Percentiles rank a stretch among this genome's conserved stretches.
phyloP scores from a whole-genome alignment of 2,888 invertebrate genomes.

The Isoperla grammatica region DNA sequence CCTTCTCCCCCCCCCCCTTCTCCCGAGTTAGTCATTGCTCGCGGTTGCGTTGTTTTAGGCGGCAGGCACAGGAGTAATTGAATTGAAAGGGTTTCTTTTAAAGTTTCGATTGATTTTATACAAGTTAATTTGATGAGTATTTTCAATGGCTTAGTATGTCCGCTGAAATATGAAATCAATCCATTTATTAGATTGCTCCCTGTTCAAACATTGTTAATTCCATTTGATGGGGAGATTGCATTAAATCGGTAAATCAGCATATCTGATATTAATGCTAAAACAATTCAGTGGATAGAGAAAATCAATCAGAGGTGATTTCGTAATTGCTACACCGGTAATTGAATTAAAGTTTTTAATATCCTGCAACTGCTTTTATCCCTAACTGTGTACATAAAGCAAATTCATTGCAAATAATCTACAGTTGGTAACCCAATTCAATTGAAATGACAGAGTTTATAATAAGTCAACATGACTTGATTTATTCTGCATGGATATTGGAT shows the following conservation, averaged over 20 bases:
- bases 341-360: not conserved
- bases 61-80: too few species aligned
- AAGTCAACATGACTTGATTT: not conserved
- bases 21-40: too few species aligned
- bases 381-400: too few species aligned
- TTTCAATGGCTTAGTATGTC: not conserved
- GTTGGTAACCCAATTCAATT: too few species aligned
- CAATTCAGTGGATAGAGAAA: not conserved
- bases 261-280: conserved; percentile 8
- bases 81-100: too few species aligned
- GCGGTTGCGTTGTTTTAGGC: too few species aligned
- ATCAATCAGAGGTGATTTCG: conserved; percentile 3
- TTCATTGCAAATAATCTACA: too few species aligned
- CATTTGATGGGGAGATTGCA: not conserved
- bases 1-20: too few species aligned
- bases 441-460: not conserved
- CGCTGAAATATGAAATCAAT: not conserved
- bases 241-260: conserved; percentile 8
- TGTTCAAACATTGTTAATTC: conserved; percentile 9
- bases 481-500: too few species aligned
- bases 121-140: conserved; percentile 3
- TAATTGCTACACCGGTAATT: not conserved
- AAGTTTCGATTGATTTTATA: too few species aligned
- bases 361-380: not conserved
- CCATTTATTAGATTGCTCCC: conserved; percentile 13